Conservation (phyloP, 2,888 invertebrate species). For the Itoplectis maculator region DNA sequence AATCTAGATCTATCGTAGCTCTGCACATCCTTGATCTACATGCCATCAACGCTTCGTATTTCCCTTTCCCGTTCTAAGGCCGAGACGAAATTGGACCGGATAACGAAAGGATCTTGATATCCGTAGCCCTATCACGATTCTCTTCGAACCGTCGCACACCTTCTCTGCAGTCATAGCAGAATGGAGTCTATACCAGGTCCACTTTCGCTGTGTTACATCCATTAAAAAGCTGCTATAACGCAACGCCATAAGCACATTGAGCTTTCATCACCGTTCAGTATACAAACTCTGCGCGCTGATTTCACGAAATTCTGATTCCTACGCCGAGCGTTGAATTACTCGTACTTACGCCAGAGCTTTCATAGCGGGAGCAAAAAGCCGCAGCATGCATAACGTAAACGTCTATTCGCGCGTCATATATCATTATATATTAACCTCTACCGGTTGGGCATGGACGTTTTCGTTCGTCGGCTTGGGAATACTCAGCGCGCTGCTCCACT, state of each 20-base stretch:
- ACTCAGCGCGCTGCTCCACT: conserved; percentile 53
- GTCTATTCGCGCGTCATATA: conserved; percentile 20
- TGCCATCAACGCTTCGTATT: conserved; percentile 38
- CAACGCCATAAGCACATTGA: neutral
- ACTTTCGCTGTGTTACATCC: neutral
- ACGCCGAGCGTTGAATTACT: neutral
- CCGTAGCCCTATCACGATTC: conserved; percentile 1
- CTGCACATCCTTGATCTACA: conserved; percentile 34
- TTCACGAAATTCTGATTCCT: neutral
- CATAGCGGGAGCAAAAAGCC: conserved; percentile 1
- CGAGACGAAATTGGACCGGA: conserved; percentile 26
- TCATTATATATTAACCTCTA: conserved; percentile 24
- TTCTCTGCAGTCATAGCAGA: neutral
- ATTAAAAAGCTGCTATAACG: neutral
- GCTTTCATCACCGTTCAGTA: neutral
- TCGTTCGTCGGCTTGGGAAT: conserved; percentile 31
- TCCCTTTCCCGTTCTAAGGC: conserved; percentile 22
- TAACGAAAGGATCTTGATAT: conserved; percentile 37
- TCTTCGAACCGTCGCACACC: neutral
- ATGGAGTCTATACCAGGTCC: neutral
- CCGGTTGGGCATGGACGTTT: conserved; percentile 18
- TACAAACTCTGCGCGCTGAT: neutral
- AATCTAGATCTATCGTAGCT: conserved; percentile 17
- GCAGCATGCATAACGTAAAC: conserved; percentile 21
- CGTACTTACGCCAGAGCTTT: neutral